Evolutionary conservation across 1,140 invertebrate species (phyloP).

Genomic region (Argopecten irradians): DNA sequence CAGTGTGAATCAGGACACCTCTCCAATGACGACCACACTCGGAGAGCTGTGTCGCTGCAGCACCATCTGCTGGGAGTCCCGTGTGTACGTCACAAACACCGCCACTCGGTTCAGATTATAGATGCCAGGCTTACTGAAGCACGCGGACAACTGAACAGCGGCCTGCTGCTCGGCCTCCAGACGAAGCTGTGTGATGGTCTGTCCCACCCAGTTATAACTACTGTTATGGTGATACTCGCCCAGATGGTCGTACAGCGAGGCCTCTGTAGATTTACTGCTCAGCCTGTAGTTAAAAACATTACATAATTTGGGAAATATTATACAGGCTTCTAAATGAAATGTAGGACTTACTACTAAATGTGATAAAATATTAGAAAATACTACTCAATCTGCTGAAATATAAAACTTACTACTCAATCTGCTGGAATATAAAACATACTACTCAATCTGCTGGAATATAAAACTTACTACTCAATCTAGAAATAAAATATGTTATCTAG

Average conservation of each 20-base stretch:
- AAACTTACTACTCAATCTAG: too few species aligned
- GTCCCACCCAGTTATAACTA: conserved; percentile 68
- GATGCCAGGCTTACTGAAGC: conserved; percentile 71
- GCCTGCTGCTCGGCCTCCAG: conserved; percentile 59
- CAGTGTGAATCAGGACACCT: conserved; percentile 33
- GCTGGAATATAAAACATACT: too few species aligned
- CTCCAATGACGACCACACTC: conserved; percentile 65
- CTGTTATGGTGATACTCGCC: conserved; percentile 28
- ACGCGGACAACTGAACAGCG: conserved; percentile 61
- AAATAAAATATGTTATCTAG: too few species aligned
- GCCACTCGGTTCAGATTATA: conserved; percentile 72
- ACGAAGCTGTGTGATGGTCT: conserved; percentile 63
- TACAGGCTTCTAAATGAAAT: too few species aligned
- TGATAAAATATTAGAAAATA: too few species aligned
- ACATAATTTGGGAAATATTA: too few species aligned
- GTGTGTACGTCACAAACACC: conserved; percentile 68
- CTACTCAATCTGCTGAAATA: too few species aligned
- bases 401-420: too few species aligned
- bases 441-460: too few species aligned
- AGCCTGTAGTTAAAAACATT: neutral
- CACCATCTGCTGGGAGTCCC: conserved; percentile 69
- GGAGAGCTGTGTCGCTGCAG: conserved; percentile 70
- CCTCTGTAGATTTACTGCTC: neutral
- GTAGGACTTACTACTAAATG: too few species aligned
- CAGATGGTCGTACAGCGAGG: neutral